Evolutionary conservation across 2,888 invertebrate genomes (phyloP), one percentile per base, ranked within the genome.

Genomic region (Callyntrura guangdongensis): DNA sequence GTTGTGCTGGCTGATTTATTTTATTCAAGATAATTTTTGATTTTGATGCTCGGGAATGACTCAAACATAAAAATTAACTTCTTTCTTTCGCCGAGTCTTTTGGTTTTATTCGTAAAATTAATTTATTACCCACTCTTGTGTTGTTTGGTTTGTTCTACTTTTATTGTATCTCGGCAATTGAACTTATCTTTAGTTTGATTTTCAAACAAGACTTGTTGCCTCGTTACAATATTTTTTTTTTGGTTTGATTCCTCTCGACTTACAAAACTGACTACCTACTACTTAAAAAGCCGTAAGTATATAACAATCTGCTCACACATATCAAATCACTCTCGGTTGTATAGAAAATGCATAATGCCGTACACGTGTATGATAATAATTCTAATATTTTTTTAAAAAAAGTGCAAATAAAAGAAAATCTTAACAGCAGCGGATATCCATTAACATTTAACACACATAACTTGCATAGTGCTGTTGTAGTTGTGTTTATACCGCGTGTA

Each of bases 11-110:
- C 36, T 36, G 36, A 36, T 36, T n/a, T n/a, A n/a, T n/a, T n/a
- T n/a, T 36, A 36, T 36, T 36, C 36, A 36, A 4, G 3, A 36
- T 36, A 6, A 36, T 36, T 36, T 36, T 36, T 36, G 2, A 2
- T 36, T 36, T 36, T 61, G 22, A 22, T 64, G 64, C 64, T 64
- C 64, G 64, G 64, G 64, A 64, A 64, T 64, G 64, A 64, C 53
- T 12, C 8, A 14, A 53, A 53, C 53, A 53, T 2, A 12, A 61
- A 61, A 4, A 9, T 17, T 14, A 4, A 61, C 61, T 9, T n/a
- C n/a, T n/a, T n/a, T n/a, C n/a, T n/a, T n/a, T n/a, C n/a, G n/a
- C n/a, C n/a, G n/a, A n/a, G n/a, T n/a, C n/a, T n/a, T n/a, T 11
- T 67, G 4, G 12, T n/a, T 69, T 36, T 27, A 36, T 36, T 69